Conservation (phyloP, 2,113 vertebrate species). For the Lophura nycthemera region DNA sequence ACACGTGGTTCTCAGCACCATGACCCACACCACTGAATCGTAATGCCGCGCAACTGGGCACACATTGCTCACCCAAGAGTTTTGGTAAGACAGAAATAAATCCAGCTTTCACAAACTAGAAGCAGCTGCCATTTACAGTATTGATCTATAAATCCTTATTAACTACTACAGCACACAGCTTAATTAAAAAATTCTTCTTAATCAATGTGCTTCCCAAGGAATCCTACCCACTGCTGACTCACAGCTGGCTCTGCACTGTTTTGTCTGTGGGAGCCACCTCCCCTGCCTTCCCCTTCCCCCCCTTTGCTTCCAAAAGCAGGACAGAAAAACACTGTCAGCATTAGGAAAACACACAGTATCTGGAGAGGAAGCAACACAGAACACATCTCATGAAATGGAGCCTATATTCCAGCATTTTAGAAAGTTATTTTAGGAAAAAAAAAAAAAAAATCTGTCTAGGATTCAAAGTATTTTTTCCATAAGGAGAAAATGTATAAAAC, state of each 20-base stretch:
- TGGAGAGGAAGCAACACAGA: not conserved
- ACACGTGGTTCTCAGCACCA: not conserved
- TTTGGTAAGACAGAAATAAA: not conserved
- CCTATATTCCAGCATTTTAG: not conserved
- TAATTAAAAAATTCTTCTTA: conserved; percentile 54
- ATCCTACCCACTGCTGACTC: not conserved
- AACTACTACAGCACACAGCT: conserved; percentile 1
- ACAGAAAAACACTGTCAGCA: not conserved
- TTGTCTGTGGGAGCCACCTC: not conserved
- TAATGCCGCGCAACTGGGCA: not conserved
- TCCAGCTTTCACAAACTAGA: not conserved
- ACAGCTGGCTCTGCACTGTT: accelerated
- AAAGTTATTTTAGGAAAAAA: not conserved
- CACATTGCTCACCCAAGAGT: not conserved
- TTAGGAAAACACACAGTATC: not conserved
- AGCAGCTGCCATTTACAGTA: not conserved
- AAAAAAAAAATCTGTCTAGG: not conserved
- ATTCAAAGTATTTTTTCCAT: not conserved
- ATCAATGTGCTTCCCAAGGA: conserved; percentile 41
- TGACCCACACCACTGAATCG: not conserved
- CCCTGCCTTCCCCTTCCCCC: not conserved
- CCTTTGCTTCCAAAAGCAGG: not conserved
- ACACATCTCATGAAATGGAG: not conserved
- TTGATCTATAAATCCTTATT: conserved; percentile 42
- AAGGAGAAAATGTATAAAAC: not conserved